Conservation (phyloP, 2,797 vertebrate species). For the Neosilurus hyrtlii region DNA sequence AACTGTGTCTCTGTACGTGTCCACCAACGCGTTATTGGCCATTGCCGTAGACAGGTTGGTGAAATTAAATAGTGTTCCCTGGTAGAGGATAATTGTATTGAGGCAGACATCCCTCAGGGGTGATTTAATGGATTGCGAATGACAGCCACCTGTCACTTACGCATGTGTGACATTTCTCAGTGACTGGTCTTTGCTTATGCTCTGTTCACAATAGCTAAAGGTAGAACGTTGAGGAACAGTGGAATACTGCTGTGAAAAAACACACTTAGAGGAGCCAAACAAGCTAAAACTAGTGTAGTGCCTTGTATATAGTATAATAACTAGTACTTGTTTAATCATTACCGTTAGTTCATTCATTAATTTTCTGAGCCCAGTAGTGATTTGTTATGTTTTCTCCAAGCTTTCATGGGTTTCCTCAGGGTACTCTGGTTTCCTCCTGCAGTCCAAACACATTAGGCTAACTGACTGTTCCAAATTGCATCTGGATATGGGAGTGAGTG, state of each 20-base stretch:
- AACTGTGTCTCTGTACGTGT: conserved; percentile 91
- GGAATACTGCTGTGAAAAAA: background rate
- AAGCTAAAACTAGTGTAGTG: too few relatives aligned
- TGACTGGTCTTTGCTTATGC: background rate
- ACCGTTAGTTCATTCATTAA: too few relatives aligned
- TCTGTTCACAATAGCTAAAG: background rate
- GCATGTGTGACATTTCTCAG: conserved; percentile 25
- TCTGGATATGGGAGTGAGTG: too few relatives aligned
- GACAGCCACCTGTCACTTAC: conserved; percentile 8
- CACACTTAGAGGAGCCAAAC: background rate
- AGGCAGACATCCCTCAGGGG: conserved; percentile 26
- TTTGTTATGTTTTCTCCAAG: too few relatives aligned
- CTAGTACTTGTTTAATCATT: too few relatives aligned
- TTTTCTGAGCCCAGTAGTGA: too few relatives aligned
- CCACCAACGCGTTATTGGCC: conserved; percentile 92
- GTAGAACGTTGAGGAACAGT: background rate
- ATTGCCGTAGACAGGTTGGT: conserved; percentile 94
- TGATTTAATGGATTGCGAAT: conserved; percentile 26
- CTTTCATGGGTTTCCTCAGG: too few relatives aligned
- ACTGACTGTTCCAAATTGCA: too few relatives aligned
- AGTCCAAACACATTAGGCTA: too few relatives aligned
- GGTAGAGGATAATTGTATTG: conserved; percentile 4
- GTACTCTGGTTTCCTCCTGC: too few relatives aligned
- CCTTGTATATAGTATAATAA: too few relatives aligned
- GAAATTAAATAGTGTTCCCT: conserved; percentile 10